These are phyloP conservation scores for Brachirus orientalis DNA, from an alignment of 2,113 vertebrate genomes.

Conservation along the genomic window DNA sequence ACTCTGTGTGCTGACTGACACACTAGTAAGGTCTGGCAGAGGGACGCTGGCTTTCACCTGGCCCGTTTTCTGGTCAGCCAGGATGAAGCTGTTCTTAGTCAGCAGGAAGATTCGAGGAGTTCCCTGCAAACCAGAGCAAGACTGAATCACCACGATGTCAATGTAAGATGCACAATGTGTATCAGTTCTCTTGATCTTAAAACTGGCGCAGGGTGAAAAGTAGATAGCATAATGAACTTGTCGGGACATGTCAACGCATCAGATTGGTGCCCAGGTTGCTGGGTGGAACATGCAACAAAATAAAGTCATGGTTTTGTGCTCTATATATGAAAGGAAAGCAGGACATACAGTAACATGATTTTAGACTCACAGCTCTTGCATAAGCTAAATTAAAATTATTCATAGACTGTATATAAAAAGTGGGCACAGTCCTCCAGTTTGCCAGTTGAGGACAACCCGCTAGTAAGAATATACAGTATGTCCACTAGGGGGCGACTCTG, in stretches of 20 bases:
- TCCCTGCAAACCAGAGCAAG: constrained; percentile 68
- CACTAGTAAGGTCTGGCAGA: constrained; percentile 90
- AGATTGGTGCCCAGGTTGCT: too few relatives aligned
- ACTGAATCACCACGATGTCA: neutral
- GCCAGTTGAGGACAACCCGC: too few relatives aligned
- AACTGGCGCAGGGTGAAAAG: neutral
- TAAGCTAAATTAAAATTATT: too few relatives aligned
- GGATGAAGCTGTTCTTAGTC: constrained; percentile 92
- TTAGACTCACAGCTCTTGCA: too few relatives aligned
- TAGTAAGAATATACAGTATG: too few relatives aligned
- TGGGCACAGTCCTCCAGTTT: too few relatives aligned
- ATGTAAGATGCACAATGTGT: neutral
- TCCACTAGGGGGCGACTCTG: too few relatives aligned
- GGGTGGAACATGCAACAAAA: too few relatives aligned
- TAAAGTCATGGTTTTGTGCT: too few relatives aligned
- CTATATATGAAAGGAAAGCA: too few relatives aligned
- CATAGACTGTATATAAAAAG: too few relatives aligned
- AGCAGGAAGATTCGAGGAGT: constrained; percentile 92
- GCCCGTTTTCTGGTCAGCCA: constrained; percentile 96
- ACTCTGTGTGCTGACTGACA: constrained; percentile 94
- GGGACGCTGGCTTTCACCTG: constrained; percentile 94
- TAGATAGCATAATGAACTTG: neutral
- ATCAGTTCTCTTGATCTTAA: neutral
- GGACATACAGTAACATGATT: too few relatives aligned
- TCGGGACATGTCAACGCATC: neutral